Evolutionary conservation across 2,888 invertebrate species (phyloP).

Genomic region (Trichogramma evanescens): DNA sequence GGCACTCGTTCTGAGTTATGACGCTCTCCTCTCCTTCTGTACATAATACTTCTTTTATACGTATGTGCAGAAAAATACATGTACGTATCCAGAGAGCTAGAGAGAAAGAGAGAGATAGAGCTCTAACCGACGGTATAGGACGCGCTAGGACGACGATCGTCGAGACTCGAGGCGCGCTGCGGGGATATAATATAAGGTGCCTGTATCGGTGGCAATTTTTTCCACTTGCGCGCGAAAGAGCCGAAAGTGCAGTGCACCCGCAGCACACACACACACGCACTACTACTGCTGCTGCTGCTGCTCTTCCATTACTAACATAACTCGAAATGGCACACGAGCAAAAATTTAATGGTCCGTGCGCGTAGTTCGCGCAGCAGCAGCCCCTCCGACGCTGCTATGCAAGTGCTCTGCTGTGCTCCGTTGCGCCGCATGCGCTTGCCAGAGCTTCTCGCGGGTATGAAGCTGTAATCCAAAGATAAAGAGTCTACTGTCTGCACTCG

Average conservation of each 20-base stretch:
- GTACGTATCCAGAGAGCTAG: not conserved
- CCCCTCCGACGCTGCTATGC: no score
- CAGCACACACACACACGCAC: not conserved
- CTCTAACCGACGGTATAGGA: not conserved
- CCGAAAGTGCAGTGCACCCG: not conserved
- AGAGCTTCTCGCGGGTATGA: no score
- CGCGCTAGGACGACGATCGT: not conserved
- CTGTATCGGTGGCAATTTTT: not conserved
- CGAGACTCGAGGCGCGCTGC: constrained; percentile 2
- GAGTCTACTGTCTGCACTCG: no score
- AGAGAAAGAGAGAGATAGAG: not conserved
- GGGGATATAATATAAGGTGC: constrained; percentile 5
- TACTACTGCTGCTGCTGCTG: no score
- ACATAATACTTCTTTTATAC: not conserved
- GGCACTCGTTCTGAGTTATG: not conserved
- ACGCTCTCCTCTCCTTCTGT: constrained; percentile 9
- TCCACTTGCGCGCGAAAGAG: not conserved
- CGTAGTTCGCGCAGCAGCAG: no score
- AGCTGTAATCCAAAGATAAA: no score
- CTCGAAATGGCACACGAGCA: no score
- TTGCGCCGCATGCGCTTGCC: no score
- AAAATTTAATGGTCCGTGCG: no score
- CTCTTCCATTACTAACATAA: no score
- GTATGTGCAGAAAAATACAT: not conserved
- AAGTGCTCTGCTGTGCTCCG: no score